phyloP scores from a whole-genome alignment of 2,888 invertebrate species.

The Anodontia alba region DNA sequence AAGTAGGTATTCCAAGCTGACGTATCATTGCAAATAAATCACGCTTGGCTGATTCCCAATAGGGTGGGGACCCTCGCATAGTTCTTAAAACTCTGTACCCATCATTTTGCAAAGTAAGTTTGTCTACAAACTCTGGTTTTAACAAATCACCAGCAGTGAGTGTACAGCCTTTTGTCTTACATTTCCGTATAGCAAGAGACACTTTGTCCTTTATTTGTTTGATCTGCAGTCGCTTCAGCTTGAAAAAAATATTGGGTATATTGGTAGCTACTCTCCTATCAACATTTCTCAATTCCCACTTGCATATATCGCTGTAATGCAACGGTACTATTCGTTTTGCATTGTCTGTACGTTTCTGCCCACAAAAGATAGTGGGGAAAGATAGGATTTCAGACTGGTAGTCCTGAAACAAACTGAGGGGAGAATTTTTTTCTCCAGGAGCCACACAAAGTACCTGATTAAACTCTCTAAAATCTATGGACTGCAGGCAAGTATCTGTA shows the following conservation, averaged over 20 bases:
- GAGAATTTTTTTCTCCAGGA: conserved; percentile 24
- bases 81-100: too few species aligned
- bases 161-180: conserved; percentile 23
- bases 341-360: conserved; percentile 22
- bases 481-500: conserved; percentile 11
- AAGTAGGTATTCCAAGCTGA: too few species aligned
- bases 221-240: conserved; percentile 38
- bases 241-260: conserved; percentile 40
- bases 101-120: too few species aligned
- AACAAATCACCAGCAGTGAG: conserved; percentile 35
- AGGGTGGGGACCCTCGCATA: too few species aligned
- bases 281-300: conserved; percentile 41
- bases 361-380: conserved; percentile 41
- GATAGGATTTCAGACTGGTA: conserved; percentile 22
- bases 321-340: conserved; percentile 27
- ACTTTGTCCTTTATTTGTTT: too few species aligned
- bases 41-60: too few species aligned
- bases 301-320: conserved; percentile 29
- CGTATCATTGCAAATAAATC: too few species aligned
- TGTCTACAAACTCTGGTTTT: conserved; percentile 34
- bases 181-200: too few species aligned
- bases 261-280: conserved; percentile 41
- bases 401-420: conserved; percentile 14
- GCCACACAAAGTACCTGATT: conserved; percentile 17
- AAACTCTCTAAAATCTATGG: neutral